A percentile compares a stretch with the other conserved stretches of the same genome.
Conservation (phyloP, 2,888 invertebrate genomes). For the Epistrophe grossulariae region DNA sequence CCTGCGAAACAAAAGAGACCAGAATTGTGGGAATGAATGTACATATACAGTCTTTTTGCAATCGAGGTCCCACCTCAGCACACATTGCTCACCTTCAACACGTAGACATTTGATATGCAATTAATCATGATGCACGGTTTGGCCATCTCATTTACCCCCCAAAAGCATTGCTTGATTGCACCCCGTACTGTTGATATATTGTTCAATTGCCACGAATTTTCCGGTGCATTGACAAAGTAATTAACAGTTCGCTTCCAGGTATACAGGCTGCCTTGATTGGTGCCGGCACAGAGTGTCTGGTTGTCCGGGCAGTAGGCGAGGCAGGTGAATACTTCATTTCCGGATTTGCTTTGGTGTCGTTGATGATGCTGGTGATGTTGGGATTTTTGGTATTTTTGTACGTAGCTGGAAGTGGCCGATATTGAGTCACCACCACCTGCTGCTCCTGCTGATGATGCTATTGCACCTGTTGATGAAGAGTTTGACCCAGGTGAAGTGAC, state of each 20-base stretch:
- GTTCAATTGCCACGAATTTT: constrained; percentile 92
- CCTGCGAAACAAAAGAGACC: constrained; percentile 81
- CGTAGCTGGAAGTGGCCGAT: constrained; percentile 44
- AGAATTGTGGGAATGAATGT: neutral
- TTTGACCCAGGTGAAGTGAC: constrained; percentile 64
- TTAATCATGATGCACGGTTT: constrained; percentile 91
- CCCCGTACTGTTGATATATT: constrained; percentile 90
- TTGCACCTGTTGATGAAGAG: constrained; percentile 67
- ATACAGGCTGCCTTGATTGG: constrained; percentile 94
- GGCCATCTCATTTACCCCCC: constrained; percentile 90
- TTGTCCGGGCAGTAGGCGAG: constrained; percentile 88
- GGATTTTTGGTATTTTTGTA: constrained; percentile 67
- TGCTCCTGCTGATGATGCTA: constrained; percentile 50
- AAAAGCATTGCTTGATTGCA: constrained; percentile 90
- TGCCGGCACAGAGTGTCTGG: constrained; percentile 94
- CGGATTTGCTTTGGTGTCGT: constrained; percentile 77
- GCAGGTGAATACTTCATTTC: constrained; percentile 88
- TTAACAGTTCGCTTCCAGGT: constrained; percentile 89
- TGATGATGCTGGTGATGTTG: constrained; percentile 61
- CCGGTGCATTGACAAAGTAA: constrained; percentile 84
- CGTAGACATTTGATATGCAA: constrained; percentile 92
- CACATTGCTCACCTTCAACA: constrained; percentile 85
- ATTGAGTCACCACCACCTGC: constrained; percentile 59
- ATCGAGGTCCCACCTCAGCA: constrained; percentile 13
- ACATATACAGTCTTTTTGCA: constrained; percentile 11